A percentile compares a stretch with the other conserved stretches of the same genome.
Evolutionary conservation across 1,140 invertebrate genomes (phyloP).

Genomic region (Eumeta japonica): DNA sequence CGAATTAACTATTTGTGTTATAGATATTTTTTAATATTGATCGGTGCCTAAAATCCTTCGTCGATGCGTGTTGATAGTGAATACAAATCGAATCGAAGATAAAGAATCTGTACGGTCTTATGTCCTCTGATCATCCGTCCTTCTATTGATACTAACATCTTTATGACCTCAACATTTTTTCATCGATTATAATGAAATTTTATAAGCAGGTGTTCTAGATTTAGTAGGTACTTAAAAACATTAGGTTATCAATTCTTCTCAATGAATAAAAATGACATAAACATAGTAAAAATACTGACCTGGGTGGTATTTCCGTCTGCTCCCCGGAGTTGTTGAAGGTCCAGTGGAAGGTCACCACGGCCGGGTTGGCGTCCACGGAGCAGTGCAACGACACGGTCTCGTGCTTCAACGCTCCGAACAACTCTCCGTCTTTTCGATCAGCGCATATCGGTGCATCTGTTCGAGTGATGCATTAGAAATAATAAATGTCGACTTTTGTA

Average conservation of each 20-base stretch:
- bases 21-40: too few species aligned
- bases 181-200: too few species aligned
- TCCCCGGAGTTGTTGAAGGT: conserved; percentile 87
- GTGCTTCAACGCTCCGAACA: conserved; percentile 80
- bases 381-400: conserved; percentile 81
- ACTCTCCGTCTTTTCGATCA: conserved; percentile 67
- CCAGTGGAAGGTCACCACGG: conserved; percentile 79
- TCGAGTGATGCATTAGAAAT: conserved; percentile 13
- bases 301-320: conserved; percentile 71
- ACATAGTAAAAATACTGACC: conserved; percentile 35
- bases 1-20: neutral
- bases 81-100: neutral
- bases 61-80: neutral
- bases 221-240: too few species aligned
- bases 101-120: too few species aligned
- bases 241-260: too few species aligned
- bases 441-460: conserved; percentile 81
- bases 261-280: too few species aligned
- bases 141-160: too few species aligned
- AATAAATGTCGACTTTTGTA: neutral
- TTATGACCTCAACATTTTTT: too few species aligned
- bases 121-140: too few species aligned
- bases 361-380: conserved; percentile 82
- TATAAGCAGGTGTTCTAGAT: too few species aligned
- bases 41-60: too few species aligned